These are phyloP conservation scores for Mesocentrotus franciscanus DNA, from an alignment of 53 echinoderm and acorn worm genomes.

Conservation along the genomic window DNA sequence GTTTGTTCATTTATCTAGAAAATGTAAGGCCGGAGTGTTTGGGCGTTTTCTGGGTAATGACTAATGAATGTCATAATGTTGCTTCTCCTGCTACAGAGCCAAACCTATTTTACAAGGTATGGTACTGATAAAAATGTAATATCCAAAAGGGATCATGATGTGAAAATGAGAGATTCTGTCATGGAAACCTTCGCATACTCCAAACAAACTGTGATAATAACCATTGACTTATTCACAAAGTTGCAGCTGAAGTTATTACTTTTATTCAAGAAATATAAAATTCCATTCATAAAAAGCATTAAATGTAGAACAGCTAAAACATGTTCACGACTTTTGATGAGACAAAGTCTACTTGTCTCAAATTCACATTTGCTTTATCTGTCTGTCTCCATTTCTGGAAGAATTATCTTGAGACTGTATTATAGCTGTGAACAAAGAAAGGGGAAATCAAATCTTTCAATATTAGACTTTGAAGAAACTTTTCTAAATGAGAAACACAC, in stretches of 20 bases:
- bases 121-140: background rate
- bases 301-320: too few species aligned
- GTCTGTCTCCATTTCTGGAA: background rate
- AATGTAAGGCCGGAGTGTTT: background rate
- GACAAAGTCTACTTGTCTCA: too few species aligned
- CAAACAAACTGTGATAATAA: too few species aligned
- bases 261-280: too few species aligned
- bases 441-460: background rate
- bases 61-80: background rate
- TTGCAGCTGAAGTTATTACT: too few species aligned
- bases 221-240: too few species aligned
- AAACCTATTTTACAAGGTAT: background rate
- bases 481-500: background rate
- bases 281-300: too few species aligned
- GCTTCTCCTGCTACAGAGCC: background rate
- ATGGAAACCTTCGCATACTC: too few species aligned
- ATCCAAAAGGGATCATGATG: too few species aligned
- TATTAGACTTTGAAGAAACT: background rate
- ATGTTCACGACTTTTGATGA: too few species aligned
- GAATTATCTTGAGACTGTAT: background rate
- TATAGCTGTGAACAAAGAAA: background rate
- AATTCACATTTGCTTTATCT: background rate
- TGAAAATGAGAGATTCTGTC: too few species aligned
- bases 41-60: background rate
- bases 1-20: slow-evolving; percentile 14